phyloP scores from a whole-genome alignment of 2,113 vertebrate genomes.

The Entomyzon cyanotis region DNA sequence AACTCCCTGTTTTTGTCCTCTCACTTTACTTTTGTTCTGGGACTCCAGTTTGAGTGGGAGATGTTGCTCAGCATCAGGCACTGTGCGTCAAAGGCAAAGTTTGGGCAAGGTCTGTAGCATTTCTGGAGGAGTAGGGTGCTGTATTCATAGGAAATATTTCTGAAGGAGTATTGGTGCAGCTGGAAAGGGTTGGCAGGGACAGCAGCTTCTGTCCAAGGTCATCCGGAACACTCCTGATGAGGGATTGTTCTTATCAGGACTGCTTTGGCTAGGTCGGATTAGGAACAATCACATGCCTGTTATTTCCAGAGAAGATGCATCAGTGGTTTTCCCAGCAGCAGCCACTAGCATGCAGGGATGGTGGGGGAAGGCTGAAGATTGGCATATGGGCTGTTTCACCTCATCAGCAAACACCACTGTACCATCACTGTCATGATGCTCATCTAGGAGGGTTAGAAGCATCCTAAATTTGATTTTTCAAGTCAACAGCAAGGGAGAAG shows the following conservation, averaged over 20 bases:
- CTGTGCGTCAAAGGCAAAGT: neutral
- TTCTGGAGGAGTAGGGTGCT: neutral
- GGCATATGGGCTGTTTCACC: neutral
- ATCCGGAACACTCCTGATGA: neutral
- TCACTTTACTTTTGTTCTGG: neutral
- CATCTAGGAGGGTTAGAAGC: neutral
- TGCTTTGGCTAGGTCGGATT: neutral
- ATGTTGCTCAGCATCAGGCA: neutral
- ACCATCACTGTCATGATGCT: neutral
- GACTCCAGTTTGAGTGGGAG: neutral
- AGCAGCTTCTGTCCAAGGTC: neutral
- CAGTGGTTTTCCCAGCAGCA: neutral
- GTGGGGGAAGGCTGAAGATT: neutral
- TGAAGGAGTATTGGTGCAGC: neutral
- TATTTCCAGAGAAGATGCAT: neutral
- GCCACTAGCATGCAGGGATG: neutral
- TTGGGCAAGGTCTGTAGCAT: neutral
- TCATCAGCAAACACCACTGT: neutral
- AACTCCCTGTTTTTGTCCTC: neutral
- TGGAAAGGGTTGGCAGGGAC: neutral
- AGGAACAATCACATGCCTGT: neutral
- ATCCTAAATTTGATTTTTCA: neutral
- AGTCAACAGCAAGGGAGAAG: neutral
- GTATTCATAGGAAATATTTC: neutral
- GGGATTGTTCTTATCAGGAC: neutral